Percentiles rank a stretch among this genome's conserved stretches.
Conservation (phyloP, 1,140 invertebrate species). For the Pissodes strobi region DNA sequence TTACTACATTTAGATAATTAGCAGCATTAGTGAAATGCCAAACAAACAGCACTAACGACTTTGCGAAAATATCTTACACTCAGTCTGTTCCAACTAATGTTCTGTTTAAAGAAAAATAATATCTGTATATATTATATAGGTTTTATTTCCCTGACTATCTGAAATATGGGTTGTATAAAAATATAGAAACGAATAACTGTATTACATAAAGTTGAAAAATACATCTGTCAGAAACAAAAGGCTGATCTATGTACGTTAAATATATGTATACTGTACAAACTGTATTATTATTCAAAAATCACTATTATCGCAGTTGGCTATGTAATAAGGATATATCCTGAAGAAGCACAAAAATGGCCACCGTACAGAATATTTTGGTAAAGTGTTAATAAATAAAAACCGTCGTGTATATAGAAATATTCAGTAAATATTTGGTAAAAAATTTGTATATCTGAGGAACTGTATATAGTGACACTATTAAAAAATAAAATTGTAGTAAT, state of each 20-base stretch:
- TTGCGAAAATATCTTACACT: slow-evolving; percentile 27
- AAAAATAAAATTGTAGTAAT: slow-evolving; percentile 47
- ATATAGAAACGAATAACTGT: slow-evolving; percentile 43
- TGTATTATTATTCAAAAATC: slow-evolving; percentile 48
- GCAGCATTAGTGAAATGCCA: too few species aligned
- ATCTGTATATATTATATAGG: slow-evolving; percentile 29
- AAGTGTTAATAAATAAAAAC: slow-evolving; percentile 40
- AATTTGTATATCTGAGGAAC: slow-evolving; percentile 56
- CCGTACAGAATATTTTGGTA: slow-evolving; percentile 26
- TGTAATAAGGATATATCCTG: slow-evolving; percentile 32
- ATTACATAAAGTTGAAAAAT: slow-evolving; percentile 35
- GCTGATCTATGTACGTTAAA: slow-evolving; percentile 10
- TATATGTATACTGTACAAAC: slow-evolving; percentile 33
- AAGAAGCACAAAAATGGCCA: neutral
- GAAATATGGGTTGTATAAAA: slow-evolving; percentile 42
- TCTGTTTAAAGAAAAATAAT: neutral
- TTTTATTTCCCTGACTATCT: slow-evolving; percentile 21
- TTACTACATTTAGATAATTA: too few species aligned
- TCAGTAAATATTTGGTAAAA: slow-evolving; percentile 53
- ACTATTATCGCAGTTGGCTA: slow-evolving; percentile 53
- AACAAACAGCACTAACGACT: too few species aligned
- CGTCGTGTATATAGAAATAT: slow-evolving; percentile 50
- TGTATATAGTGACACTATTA: slow-evolving; percentile 49
- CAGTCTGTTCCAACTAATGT: slow-evolving; percentile 44
- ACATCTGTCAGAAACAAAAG: slow-evolving; percentile 42